A percentile compares a stretch with the other conserved stretches of the same genome.
Conservation (phyloP, 1,140 invertebrate genomes). For the Pseudomyrmex pallidus region DNA sequence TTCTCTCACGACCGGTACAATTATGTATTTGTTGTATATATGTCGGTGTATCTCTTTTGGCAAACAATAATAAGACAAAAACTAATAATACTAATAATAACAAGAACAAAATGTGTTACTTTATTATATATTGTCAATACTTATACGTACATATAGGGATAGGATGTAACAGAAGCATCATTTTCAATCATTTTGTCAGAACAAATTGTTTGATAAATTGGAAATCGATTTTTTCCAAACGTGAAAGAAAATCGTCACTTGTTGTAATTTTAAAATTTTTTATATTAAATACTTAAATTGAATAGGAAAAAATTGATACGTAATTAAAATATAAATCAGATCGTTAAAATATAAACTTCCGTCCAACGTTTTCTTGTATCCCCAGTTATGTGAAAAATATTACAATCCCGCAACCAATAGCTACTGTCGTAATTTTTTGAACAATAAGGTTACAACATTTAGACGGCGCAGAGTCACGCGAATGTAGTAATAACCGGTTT, state of each 20-base stretch:
- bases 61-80: background rate
- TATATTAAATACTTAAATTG: background rate
- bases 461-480: background rate
- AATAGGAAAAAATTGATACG: no score
- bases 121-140: background rate
- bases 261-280: background rate
- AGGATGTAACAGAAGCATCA: background rate
- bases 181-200: background rate
- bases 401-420: background rate
- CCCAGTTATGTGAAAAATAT: background rate
- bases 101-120: background rate
- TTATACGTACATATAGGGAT: no score
- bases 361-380: background rate
- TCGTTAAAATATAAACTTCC: background rate
- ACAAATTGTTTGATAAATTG: background rate
- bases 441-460: no score
- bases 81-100: background rate
- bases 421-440: background rate
- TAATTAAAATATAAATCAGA: background rate
- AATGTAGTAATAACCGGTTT: background rate
- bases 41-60: background rate
- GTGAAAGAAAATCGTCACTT: background rate
- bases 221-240: background rate
- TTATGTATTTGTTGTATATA: conserved; percentile 17
- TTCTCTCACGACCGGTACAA: conserved; percentile 4